A percentile compares a stretch with the other conserved stretches of the same genome.
Conservation (phyloP, 23 tunicate genomes). For the Halocynthia roretzi region DNA sequence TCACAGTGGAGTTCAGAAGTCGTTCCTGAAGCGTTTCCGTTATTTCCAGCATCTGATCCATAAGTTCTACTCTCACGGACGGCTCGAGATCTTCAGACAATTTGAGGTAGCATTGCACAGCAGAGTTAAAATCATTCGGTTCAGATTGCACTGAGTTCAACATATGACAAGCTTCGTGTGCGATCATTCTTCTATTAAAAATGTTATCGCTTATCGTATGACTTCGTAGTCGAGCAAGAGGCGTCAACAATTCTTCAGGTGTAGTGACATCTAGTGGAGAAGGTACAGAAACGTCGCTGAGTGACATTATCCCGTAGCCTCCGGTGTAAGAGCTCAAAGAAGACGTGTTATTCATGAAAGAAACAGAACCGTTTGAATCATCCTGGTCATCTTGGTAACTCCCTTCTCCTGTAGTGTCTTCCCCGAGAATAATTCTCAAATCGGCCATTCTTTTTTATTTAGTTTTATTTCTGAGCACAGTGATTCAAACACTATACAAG, state of each 20-base stretch:
- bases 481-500: too few species aligned
- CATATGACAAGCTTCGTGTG: slow-evolving; percentile 4
- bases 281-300: not conserved
- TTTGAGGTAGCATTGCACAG: not conserved
- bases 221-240: not conserved
- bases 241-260: slow-evolving; percentile 12
- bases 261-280: slow-evolving; percentile 12
- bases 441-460: too few species aligned
- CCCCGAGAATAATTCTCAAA: too few species aligned
- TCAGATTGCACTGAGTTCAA: slow-evolving; percentile 1
- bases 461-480: too few species aligned
- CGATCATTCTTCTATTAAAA: not conserved
- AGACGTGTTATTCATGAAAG: too few species aligned
- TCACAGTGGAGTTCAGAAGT: not conserved
- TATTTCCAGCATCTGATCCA: slow-evolving; percentile 17
- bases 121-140: slow-evolving; percentile 3
- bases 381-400: too few species aligned
- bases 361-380: too few species aligned
- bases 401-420: too few species aligned
- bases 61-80: slow-evolving; percentile 19
- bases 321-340: not conserved
- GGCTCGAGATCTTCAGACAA: slow-evolving; percentile 17
- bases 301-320: not conserved
- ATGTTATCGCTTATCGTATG: not conserved
- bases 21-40: not conserved